Conservation (phyloP, 2,888 invertebrate genomes). For the Pegoplata infirma region DNA sequence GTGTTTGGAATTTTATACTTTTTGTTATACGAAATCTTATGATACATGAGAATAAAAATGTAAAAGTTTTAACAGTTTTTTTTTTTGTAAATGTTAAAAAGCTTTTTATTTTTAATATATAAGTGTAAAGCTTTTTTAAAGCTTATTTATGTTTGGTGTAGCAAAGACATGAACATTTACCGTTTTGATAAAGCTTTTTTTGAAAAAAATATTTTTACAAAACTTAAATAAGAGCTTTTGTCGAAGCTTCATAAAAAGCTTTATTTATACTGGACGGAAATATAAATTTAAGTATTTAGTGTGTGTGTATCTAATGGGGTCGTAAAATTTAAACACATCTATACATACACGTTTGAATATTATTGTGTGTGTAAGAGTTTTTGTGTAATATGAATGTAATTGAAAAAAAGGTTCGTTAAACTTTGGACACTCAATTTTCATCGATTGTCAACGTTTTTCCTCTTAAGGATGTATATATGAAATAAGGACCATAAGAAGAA, state of each 20-base stretch:
- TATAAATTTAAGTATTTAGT: not conserved
- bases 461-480: not conserved
- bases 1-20: conserved; percentile 53
- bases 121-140: no score
- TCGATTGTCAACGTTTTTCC: conserved; percentile 33
- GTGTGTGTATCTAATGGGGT: not conserved
- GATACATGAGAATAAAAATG: conserved; percentile 15
- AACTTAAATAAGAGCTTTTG: not conserved
- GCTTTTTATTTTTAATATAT: no score
- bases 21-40: conserved; percentile 56
- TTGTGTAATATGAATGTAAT: conserved; percentile 29
- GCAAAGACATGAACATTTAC: not conserved
- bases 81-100: not conserved
- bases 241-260: conserved; percentile 1
- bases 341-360: not conserved
- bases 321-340: not conserved
- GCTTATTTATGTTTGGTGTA: not conserved
- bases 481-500: not conserved
- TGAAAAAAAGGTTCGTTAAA: conserved; percentile 70
- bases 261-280: not conserved
- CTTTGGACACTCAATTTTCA: conserved; percentile 63
- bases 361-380: conserved; percentile 18
- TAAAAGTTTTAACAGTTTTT: conserved; percentile 19
- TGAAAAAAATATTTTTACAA: not conserved
- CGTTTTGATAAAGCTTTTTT: not conserved